phyloP scores from a whole-genome alignment of 2,888 invertebrate species.

The Idaea straminata region DNA sequence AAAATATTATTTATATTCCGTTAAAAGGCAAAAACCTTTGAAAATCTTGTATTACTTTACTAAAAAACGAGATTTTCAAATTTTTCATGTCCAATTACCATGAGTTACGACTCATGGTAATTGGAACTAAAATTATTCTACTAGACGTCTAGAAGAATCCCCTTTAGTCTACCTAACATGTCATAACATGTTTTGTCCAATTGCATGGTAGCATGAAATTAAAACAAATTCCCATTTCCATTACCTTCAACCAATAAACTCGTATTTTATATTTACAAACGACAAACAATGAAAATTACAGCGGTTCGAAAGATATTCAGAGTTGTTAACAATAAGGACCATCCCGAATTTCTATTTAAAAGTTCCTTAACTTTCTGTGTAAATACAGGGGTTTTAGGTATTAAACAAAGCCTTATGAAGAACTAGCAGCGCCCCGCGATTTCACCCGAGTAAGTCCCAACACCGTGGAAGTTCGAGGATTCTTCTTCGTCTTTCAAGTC shows the following conservation, averaged over 20 bases:
- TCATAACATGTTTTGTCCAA: not conserved
- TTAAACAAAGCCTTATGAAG: not conserved
- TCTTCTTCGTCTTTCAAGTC: too few relatives aligned
- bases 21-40: too few relatives aligned
- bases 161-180: not conserved
- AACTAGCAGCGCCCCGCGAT: not conserved
- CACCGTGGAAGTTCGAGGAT: too few relatives aligned
- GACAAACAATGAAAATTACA: conserved; percentile 1
- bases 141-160: too few relatives aligned
- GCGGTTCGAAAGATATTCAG: not conserved
- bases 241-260: not conserved
- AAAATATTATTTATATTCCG: too few relatives aligned
- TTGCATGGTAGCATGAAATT: not conserved
- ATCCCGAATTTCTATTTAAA: not conserved
- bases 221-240: not conserved
- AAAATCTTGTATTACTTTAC: too few relatives aligned
- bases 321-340: not conserved
- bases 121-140: too few relatives aligned
- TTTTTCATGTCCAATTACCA: too few relatives aligned
- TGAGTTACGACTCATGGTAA: too few relatives aligned
- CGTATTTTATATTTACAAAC: not conserved
- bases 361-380: not conserved
- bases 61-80: too few relatives aligned
- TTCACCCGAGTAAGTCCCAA: not conserved
- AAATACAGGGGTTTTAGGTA: not conserved